Conservation (phyloP, 1,140 invertebrate species). For the Drosophila subpulchrella region DNA sequence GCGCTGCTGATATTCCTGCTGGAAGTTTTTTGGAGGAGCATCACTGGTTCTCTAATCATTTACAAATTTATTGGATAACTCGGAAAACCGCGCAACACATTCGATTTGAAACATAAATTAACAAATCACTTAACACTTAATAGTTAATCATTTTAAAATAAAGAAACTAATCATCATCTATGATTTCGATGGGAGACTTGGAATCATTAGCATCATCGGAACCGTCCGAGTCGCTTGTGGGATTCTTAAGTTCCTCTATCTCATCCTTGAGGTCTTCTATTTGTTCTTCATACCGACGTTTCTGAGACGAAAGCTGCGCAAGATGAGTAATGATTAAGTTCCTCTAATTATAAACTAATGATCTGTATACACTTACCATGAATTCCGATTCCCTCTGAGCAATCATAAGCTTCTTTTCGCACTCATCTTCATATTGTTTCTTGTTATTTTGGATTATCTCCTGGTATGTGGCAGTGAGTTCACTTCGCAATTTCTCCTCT, state of each 20-base stretch:
- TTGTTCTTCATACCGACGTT: conserved; percentile 55
- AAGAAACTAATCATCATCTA: conserved; percentile 51
- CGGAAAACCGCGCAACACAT: not conserved
- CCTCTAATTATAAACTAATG: not conserved
- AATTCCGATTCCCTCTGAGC: conserved; percentile 60
- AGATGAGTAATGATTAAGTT: not conserved
- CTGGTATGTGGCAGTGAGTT: conserved; percentile 58
- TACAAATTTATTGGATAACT: conserved; percentile 21
- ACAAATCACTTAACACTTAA: conserved; percentile 17
- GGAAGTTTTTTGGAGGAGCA: conserved; percentile 14
- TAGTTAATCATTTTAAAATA: not conserved
- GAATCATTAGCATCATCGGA: conserved; percentile 41
- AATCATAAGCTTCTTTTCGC: conserved; percentile 39
- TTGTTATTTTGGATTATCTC: conserved; percentile 39
- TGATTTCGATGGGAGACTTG: conserved; percentile 49
- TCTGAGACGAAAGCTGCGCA: conserved; percentile 42
- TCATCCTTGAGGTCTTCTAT: conserved; percentile 76
- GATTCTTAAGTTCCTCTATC: conserved; percentile 49
- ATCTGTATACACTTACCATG: conserved; percentile 38
- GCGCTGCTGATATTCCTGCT: conserved; percentile 11
- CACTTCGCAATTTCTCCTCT: conserved; percentile 66
- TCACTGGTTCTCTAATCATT: not conserved
- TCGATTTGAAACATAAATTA: conserved; percentile 3
- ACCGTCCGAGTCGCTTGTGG: conserved; percentile 4
- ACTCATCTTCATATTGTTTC: conserved; percentile 43